Base-by-base conservation (phyloP, 1,140 invertebrate species). In the Agraylea sexmaculata region DNA sequence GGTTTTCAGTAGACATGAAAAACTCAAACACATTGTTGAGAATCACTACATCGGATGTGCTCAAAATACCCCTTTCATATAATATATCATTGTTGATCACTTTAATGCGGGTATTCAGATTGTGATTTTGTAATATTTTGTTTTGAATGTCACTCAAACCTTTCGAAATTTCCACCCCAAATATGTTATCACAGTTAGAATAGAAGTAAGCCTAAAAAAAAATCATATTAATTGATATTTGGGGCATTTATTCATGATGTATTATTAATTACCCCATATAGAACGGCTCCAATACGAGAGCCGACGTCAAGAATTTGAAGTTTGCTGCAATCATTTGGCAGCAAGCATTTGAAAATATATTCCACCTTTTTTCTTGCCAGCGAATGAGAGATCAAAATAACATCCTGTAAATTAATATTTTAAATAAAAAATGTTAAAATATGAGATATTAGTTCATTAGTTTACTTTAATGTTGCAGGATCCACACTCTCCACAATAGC, bases 111-210 rank as follows among this genome's bases (percentile, higher is more conserved):
- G 74, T 57, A 19, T 70, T 51, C 59, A 74, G 60, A 30, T 66
- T 59, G 47, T 71, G 74, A 56, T 78, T 69, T 2, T 59, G 48
- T 27, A 80, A 59, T 16, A 78, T 70, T 12, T 67, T 64, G 33
- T 69, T 59, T 55, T 81, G 77, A 6, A 83, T 47, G 27, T 72
- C 55, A 56, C 73, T 78, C 21, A 77, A 73, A 42, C 78, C 75
- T 51, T 71, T 58, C 51, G 80, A 82, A 51, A 82, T 75, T 67
- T 84, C 80, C 21, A 84, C 66, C 6, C 79, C 80, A 46, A 77
- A 65, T 35, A 83, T 76, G 48, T 59, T 64, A 22, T 56, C 52
- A 18, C 70, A 69, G 54, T 71, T 70, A 19, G 75, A 73, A 33
- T 73, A 75, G 44, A 73, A 60, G 51, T 78, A 75, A 27, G 77